Evolutionary conservation across 1,140 invertebrate species (phyloP), one percentile per base, ranked within the genome.

Genomic region (Drosophila triauraria): DNA sequence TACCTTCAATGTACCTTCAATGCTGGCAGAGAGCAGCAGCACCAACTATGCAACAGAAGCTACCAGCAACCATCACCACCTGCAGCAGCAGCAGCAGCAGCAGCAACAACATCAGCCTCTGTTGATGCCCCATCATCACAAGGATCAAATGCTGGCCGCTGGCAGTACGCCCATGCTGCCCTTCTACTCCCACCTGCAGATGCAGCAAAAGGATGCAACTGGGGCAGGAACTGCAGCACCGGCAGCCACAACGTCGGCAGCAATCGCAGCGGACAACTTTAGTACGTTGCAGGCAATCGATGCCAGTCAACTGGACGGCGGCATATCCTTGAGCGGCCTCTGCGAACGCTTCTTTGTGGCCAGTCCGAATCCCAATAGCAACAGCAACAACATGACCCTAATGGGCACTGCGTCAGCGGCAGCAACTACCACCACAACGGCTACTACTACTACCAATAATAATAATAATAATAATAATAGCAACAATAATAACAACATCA

Each of bases 71-170:
- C 53, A 58, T 46, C 63, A 46, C 25, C 72, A 80, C 42, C 65
- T 59, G 35, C 79, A 78, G 23, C 82, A 90, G 2, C 59, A 68
- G 5, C 75, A 69, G 8, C 78, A 75, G 5, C 68, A 69, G 2
- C 72, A 83, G 32, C 72, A 80, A 12, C 75, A 80, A 38, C 63
- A 81, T 25, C 71, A 78, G 43, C 69, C 78, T 50, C 61, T 74
- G 30, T 20, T 78, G 25, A 67, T 80, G 67, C 61, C 70, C n/a
- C 81, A 86, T 63, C 83, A 92, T 78, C 86, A 92, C 48, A 92
- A 92, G 75, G 91, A 92, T 83, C 91, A 92, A 70, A 92, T 92
- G 91, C 69, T 92, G 15, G 87, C 75, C 15, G 87, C 86, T 42
- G 87, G 91, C 50, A 92, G 75, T 61, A 75, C 72, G 2, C 87